Conservation (phyloP, 2,113 vertebrate species). For the Ictalurus punctatus region DNA sequence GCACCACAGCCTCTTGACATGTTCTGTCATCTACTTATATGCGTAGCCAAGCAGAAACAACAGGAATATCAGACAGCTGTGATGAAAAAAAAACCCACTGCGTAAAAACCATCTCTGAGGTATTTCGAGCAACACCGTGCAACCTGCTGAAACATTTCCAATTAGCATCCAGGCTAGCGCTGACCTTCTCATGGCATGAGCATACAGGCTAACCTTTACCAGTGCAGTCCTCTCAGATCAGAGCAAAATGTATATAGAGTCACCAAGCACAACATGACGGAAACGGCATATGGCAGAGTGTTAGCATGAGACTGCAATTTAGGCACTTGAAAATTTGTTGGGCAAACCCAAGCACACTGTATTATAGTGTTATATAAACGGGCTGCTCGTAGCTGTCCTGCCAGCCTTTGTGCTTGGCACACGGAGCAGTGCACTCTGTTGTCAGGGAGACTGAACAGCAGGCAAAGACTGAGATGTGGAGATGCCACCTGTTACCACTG, state of each 20-base stretch:
- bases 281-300: slow-evolving; percentile 1
- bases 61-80: background rate
- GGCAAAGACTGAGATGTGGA: slow-evolving; percentile 45
- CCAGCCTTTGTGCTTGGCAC: slow-evolving; percentile 32
- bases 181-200: slow-evolving; percentile 5
- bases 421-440: slow-evolving; percentile 17
- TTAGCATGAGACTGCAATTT: background rate
- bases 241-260: slow-evolving; percentile 8
- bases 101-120: background rate
- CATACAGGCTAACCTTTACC: slow-evolving; percentile 16
- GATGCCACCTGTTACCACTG: slow-evolving; percentile 50
- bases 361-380: slow-evolving; percentile 4
- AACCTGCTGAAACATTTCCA: slow-evolving; percentile 15
- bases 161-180: background rate
- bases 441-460: slow-evolving; percentile 41
- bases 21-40: slow-evolving; percentile 1
- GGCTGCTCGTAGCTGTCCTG: background rate
- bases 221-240: background rate
- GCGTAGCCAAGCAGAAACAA: slow-evolving; percentile 4
- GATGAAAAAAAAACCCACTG: background rate
- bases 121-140: background rate
- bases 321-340: background rate
- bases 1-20: background rate
- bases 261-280: background rate
- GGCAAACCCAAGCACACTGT: background rate